Evolutionary conservation across 1,140 invertebrate species (phyloP), one percentile per base, ranked within the genome.

Genomic region (Cyclargus thomasi): DNA sequence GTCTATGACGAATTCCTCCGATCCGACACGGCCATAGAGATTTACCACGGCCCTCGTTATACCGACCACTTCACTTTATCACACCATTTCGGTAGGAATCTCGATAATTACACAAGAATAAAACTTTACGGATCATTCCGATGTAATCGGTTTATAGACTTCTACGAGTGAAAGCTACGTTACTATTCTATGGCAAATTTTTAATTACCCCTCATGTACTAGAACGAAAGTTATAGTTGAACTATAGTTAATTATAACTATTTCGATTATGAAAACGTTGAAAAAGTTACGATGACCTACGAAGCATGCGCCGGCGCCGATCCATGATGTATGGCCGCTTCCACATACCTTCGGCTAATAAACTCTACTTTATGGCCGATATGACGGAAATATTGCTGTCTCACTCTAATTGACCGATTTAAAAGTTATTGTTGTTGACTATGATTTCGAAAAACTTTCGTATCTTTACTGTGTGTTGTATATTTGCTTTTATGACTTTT

Each of bases 31-130:
- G 70, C 84, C 77, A 74, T 86, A 78, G 65, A 72, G 72, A 86
- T 89, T 83, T 57, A 82, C 68, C 69, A 74, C 84, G 84, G 72
- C 72, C 74, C 78, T 88, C 79, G 73, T 80, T 80, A 72, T 80
- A 83, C 83, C 81, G 80, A 86, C 73, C 83, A 81, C 84, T 87
- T 85, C 85, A 89, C 62, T 89, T 89, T 85, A 87, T 85, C 80
- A 86, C 84, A 86, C 86, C 79, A 89, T 86, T 86, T 83, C 86
- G 76, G 86, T 87, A 87, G 85, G 83, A 88, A 86, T 83, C 79
- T 66, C 70, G 67, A 82, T 83, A 87, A 88, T 87, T 85, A 87
- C 81, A 68, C 66, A 71, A 63, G 70, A 73, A 86, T 86, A 86
- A 86, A 86, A 78, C 71, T 83, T 80, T 84, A 83, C 84, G 72